These are phyloP conservation scores for Leptodactylus fuscus DNA, from an alignment of 2,113 vertebrate species.

Conservation along the genomic window DNA sequence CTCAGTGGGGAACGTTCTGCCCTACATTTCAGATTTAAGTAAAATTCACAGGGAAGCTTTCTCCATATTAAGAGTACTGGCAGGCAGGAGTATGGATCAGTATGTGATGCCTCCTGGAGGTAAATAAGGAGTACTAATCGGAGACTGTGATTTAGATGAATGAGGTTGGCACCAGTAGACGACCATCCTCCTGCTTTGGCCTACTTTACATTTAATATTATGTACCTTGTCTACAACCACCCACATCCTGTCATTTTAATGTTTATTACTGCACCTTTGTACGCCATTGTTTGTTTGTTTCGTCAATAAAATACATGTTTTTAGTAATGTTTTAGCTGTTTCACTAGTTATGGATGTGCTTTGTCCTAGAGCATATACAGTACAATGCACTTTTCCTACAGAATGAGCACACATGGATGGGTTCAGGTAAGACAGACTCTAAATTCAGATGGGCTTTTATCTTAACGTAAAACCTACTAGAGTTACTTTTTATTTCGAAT, in stretches of 20 bases:
- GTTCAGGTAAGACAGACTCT: too few species aligned
- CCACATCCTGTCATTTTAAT: conserved; percentile 30
- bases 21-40: conserved; percentile 67
- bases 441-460: too few species aligned
- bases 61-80: conserved; percentile 26
- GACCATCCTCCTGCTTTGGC: conserved; percentile 61
- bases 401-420: too few species aligned
- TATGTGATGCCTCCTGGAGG: conserved; percentile 60
- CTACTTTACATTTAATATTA: conserved; percentile 64
- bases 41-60: conserved; percentile 62
- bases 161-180: conserved; percentile 64
- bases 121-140: conserved; percentile 65
- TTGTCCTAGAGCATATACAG: neutral
- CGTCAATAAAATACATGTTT: neutral
- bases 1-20: conserved; percentile 64
- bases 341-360: neutral
- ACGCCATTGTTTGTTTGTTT: neutral
- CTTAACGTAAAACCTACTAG: too few species aligned
- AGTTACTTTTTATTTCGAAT: too few species aligned
- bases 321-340: neutral
- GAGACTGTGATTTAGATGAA: conserved; percentile 73
- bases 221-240: conserved; percentile 42
- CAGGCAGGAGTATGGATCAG: conserved; percentile 59
- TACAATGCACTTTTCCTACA: too few species aligned
- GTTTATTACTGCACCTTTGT: conserved; percentile 55